Conservation (phyloP, 2,797 vertebrate species). For the Muscicapa striata region DNA sequence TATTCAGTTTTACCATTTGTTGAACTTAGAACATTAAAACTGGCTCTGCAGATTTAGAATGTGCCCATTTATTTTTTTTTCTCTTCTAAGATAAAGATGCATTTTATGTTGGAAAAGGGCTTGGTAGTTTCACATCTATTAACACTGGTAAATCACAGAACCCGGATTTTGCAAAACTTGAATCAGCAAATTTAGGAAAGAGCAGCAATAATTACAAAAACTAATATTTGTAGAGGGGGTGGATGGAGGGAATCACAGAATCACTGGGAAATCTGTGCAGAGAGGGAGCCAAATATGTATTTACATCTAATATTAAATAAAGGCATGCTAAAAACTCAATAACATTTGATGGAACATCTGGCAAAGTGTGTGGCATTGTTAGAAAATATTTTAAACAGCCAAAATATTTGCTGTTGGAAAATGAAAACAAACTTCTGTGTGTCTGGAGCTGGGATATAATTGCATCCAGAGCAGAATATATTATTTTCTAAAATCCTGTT, state of each 20-base stretch:
- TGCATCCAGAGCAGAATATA: neutral
- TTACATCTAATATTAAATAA: neutral
- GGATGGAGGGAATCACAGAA: neutral
- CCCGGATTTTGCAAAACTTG: neutral
- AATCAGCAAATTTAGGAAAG: neutral
- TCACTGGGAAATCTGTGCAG: neutral
- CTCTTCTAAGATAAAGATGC: neutral
- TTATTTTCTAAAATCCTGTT: neutral
- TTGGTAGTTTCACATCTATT: accelerated
- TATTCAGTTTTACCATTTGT: neutral
- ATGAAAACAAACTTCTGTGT: neutral
- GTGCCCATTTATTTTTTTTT: too few species aligned
- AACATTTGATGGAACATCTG: slow-evolving; percentile 21
- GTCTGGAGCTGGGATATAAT: neutral
- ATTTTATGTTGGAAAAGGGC: neutral
- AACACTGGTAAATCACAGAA: neutral
- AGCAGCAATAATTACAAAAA: neutral
- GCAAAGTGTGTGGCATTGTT: neutral
- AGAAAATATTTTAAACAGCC: neutral
- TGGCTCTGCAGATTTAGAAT: neutral
- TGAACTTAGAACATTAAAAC: neutral
- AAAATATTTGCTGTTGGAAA: neutral
- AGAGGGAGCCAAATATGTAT: neutral
- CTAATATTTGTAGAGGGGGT: neutral
- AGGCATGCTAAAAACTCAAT: neutral